These are phyloP conservation scores for Sinotaia quadrata DNA, from an alignment of 2,888 invertebrate genomes.

Conservation along the genomic window DNA sequence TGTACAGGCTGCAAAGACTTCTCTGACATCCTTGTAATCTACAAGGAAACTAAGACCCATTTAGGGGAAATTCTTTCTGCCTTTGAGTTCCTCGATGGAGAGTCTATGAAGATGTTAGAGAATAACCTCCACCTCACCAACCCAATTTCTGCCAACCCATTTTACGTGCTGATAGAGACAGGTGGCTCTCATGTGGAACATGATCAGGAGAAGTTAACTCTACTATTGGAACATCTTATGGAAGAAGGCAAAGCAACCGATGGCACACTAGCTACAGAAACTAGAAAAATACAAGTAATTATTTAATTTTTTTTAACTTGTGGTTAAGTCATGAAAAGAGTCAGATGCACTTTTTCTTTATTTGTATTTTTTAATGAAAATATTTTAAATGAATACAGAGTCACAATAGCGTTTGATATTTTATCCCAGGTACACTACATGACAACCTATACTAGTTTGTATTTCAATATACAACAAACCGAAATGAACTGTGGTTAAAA, in stretches of 20 bases:
- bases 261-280: slow-evolving; percentile 89
- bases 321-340: too few relatives aligned
- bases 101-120: slow-evolving; percentile 80
- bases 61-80: slow-evolving; percentile 94
- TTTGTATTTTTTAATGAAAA: too few relatives aligned
- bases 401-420: too few relatives aligned
- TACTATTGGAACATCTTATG: slow-evolving; percentile 84
- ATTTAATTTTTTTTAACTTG: too few relatives aligned
- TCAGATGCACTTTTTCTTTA: too few relatives aligned
- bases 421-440: too few relatives aligned
- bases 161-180: slow-evolving; percentile 72
- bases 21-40: slow-evolving; percentile 83
- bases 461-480: too few relatives aligned
- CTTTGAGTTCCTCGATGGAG: slow-evolving; percentile 92
- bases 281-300: slow-evolving; percentile 83
- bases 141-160: slow-evolving; percentile 69
- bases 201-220: slow-evolving; percentile 88
- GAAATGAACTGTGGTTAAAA: too few relatives aligned
- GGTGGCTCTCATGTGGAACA: slow-evolving; percentile 86
- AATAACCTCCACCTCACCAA: slow-evolving; percentile 77
- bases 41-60: slow-evolving; percentile 81
- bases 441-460: too few relatives aligned
- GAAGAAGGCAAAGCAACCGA: slow-evolving; percentile 81
- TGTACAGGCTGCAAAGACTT: slow-evolving; percentile 84
- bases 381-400: too few relatives aligned